Evolutionary conservation across 2,888 invertebrate genomes (phyloP), one percentile per base, ranked within the genome.

Genomic region (Limnephilus lunatus): DNA sequence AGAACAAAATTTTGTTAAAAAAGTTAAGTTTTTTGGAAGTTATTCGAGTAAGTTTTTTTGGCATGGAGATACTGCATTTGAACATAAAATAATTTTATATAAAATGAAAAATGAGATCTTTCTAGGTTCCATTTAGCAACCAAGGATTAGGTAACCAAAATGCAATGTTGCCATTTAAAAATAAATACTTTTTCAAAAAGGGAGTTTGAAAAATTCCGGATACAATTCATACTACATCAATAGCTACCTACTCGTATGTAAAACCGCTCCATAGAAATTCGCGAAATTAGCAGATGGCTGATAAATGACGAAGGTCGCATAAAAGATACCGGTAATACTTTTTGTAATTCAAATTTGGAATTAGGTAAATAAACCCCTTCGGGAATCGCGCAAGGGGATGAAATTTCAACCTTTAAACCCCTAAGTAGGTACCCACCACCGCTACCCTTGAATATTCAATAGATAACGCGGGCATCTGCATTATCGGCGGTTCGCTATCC

Each of bases 351-450:
- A 93, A 93, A 93, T 93, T 85, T 81, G 92, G 93, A 92, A 93
- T 93, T 93, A 93, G 93, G 93, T 93, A 93, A 93, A 93, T 93
- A 93, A 92, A 93, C 90, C 92, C 93, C 91, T 89, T 89, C 89
- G 92, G 91, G 92, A 89, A 53, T 68, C 30, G 15, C 82, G 85
- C 15, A 85, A 68, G 90, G 91, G 93, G 93, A 92, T 93, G 91
- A 91, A 92, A 92, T 93, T 92, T 91, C 92, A 93, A 92, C 93
- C 93, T 92, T 92, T 91, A 91, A 93, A 93, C 93, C 93, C 93
- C 92, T 92, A 87, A 87, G 87, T 85, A 85, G 85, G 85, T 93
- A 90, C 92, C 91, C 91, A 92, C 92, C 82, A 68, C n/a, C 25
- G 5, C 68, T 68, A 68, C 68, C 68, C 81, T 92, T 93, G 93